Conservation (phyloP, 2,797 vertebrate species). For the Agapornis canus region DNA sequence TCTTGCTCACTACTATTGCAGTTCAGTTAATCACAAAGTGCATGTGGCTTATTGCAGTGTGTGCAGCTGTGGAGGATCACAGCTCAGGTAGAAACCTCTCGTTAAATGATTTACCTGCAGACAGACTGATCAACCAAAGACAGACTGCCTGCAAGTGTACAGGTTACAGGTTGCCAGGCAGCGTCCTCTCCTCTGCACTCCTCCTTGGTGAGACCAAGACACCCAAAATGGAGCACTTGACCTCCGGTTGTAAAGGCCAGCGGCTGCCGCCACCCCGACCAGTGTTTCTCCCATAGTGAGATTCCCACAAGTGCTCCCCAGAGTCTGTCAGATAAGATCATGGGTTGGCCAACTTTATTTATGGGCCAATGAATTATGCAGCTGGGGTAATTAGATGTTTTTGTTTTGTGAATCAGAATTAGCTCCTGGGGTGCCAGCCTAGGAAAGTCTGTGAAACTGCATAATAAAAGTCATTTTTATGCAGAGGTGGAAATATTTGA, state of each 20-base stretch:
- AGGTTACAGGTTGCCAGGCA: background rate
- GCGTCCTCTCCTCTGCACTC: background rate
- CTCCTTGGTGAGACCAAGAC: rapidly evolving
- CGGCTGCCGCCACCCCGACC: background rate
- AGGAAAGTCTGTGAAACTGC: conserved; percentile 30
- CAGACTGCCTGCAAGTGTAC: background rate
- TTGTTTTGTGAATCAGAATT: conserved; percentile 36
- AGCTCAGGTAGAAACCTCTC: background rate
- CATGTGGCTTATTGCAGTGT: background rate
- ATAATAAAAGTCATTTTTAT: conserved; percentile 41
- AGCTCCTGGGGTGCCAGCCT: conserved; percentile 2
- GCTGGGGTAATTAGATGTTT: conserved; percentile 36
- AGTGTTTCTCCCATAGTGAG: background rate
- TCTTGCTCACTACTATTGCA: background rate
- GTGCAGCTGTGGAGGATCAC: background rate
- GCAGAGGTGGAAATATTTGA: conserved; percentile 1
- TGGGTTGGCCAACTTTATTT: background rate
- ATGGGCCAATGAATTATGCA: conserved; percentile 43
- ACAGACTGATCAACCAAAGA: background rate
- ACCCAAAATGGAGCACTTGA: rapidly evolving
- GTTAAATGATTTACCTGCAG: background rate
- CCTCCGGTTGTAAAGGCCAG: background rate
- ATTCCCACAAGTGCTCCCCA: background rate
- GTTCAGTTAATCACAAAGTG: background rate
- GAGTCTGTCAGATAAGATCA: conserved; percentile 32